A percentile compares a stretch with the other conserved stretches of the same genome.
Evolutionary conservation across 2,797 vertebrate species (phyloP).

Genomic region (Spatula versicolor): DNA sequence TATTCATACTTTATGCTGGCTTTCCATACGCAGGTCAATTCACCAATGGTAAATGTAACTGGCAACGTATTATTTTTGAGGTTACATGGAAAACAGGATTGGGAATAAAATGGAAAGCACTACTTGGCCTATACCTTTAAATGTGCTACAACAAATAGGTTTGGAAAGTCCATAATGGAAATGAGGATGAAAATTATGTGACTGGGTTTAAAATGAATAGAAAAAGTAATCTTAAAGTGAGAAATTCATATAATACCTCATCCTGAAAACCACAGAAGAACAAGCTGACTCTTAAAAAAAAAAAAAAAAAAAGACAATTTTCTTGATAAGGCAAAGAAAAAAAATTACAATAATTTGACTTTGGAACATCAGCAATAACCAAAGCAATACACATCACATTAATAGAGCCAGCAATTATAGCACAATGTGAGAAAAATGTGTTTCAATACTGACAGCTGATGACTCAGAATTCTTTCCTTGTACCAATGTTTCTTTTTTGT

Average conservation of each 20-base stretch:
- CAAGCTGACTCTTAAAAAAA: not conserved
- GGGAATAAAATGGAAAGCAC: not conserved
- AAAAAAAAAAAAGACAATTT: not conserved
- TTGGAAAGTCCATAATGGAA: not conserved
- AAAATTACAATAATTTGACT: slow-evolving; percentile 32
- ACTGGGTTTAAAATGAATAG: not conserved
- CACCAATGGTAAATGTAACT: not conserved
- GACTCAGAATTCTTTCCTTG: slow-evolving; percentile 50
- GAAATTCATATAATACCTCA: not conserved
- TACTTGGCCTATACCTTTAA: not conserved
- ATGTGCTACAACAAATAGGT: not conserved
- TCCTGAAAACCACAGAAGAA: slow-evolving; percentile 3
- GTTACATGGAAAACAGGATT: not conserved
- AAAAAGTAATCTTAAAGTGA: not conserved
- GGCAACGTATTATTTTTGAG: not conserved
- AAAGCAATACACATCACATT: slow-evolving; percentile 37
- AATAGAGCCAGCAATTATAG: slow-evolving; percentile 54
- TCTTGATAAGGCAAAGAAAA: slow-evolving; percentile 5
- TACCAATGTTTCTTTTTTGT: slow-evolving; percentile 24
- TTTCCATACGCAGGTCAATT: not conserved
- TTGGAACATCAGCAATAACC: slow-evolving; percentile 49
- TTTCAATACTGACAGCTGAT: slow-evolving; percentile 60
- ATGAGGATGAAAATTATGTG: not conserved
- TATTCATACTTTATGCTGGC: not conserved
- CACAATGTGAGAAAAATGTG: slow-evolving; percentile 55